Evolutionary conservation across 92 coral and sea anemone genomes (phyloP).

Genomic region (Zoanthus gigantus): DNA sequence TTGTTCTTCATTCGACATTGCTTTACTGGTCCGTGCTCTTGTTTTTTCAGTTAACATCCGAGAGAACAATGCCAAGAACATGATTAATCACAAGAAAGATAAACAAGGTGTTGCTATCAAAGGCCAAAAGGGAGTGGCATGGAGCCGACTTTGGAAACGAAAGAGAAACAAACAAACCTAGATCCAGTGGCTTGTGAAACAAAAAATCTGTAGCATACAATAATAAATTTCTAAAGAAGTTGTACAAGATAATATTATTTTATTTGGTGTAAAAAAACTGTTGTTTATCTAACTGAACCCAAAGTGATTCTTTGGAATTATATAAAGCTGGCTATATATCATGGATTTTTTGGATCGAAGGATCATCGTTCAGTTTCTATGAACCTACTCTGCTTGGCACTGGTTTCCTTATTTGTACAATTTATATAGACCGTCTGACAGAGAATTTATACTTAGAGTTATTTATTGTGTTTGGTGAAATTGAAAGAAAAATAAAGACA

Average conservation of each 20-base stretch:
- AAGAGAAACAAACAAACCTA: background rate
- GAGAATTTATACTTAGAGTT: too few relatives aligned
- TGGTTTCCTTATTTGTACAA: too few relatives aligned
- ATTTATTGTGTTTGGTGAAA: too few relatives aligned
- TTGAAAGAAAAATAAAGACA: too few relatives aligned
- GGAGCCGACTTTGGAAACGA: background rate
- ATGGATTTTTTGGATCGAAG: background rate
- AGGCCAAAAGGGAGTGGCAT: background rate
- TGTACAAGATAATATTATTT: background rate
- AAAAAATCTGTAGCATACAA: background rate
- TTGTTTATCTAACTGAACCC: background rate
- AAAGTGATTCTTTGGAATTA: background rate
- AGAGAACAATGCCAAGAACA: too few relatives aligned
- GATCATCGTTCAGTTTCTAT: too few relatives aligned
- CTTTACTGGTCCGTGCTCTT: too few relatives aligned
- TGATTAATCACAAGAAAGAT: background rate
- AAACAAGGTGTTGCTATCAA: background rate
- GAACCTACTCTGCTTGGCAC: background rate
- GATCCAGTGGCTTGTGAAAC: conserved; percentile 1
- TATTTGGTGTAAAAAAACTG: background rate
- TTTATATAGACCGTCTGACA: too few relatives aligned
- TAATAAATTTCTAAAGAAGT: background rate
- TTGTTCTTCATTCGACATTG: too few relatives aligned
- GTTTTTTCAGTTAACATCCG: too few relatives aligned
- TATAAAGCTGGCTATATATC: background rate